Percentiles rank a stretch among this genome's conserved stretches.
phyloP scores from a whole-genome alignment of 2,797 vertebrate genomes.

The Cottoperca gobio region DNA sequence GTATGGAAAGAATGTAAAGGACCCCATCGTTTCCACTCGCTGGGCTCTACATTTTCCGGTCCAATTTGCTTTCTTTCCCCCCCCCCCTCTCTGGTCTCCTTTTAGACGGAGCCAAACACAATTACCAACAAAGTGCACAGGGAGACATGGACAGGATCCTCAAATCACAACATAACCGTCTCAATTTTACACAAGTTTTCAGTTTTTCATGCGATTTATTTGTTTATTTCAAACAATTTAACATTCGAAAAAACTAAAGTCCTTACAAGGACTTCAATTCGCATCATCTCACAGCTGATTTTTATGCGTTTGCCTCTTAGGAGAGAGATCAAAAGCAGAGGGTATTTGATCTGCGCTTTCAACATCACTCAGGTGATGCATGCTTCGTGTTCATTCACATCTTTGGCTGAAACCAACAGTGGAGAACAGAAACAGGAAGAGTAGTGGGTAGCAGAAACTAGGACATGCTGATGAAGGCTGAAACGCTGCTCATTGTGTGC shows the following conservation, averaged over 20 bases:
- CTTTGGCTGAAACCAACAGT: conserved; percentile 3
- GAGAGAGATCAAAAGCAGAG: conserved; percentile 22
- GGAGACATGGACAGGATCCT: neutral
- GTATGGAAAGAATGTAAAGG: conserved; percentile 86
- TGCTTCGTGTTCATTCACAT: conserved; percentile 23
- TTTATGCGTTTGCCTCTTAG: neutral
- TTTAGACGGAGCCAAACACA: conserved; percentile 36
- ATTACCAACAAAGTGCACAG: conserved; percentile 44
- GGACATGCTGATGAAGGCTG: conserved; percentile 58
- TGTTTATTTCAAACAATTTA: conserved; percentile 1
- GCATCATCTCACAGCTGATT: neutral
- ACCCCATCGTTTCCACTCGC: conserved; percentile 75
- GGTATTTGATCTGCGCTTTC: conserved; percentile 37
- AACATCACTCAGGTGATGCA: conserved; percentile 13
- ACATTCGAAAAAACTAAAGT: conserved; percentile 1
- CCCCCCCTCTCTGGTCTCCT: conserved; percentile 35
- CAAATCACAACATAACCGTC: neutral
- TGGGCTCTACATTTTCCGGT: conserved; percentile 50
- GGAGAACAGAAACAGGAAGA: conserved; percentile 34
- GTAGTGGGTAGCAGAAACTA: conserved; percentile 45
- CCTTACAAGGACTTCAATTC: neutral
- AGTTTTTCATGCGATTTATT: fast-evolving
- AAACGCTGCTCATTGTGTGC: conserved; percentile 42
- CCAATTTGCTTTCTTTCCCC: conserved; percentile 29
- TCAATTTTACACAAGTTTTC: fast-evolving